Conservation (phyloP, 92 coral and sea anemone genomes). For the Scolanthus callimorphus region DNA sequence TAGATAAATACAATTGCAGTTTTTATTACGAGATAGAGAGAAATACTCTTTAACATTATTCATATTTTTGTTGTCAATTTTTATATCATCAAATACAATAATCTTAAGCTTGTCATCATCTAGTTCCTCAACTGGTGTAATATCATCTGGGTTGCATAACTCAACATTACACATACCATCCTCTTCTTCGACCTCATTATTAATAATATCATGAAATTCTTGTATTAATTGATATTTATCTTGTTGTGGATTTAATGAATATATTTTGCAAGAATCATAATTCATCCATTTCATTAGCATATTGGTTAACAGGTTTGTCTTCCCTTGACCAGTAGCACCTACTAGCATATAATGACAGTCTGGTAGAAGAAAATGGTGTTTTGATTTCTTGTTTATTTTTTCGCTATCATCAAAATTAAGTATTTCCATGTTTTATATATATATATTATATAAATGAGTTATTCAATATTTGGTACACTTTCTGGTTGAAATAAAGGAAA, state of each 20-base stretch:
- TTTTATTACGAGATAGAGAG: constrained; percentile 11
- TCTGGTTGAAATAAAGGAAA: too few species aligned
- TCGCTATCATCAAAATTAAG: constrained; percentile 1
- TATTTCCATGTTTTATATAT: constrained; percentile 10
- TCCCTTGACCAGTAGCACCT: constrained; percentile 5
- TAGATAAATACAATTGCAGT: constrained; percentile 21
- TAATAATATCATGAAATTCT: constrained; percentile 8
- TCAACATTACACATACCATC: constrained; percentile 14
- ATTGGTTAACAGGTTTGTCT: constrained; percentile 8
- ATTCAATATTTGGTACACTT: constrained; percentile 25
- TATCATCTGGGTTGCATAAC: constrained; percentile 16
- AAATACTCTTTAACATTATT: constrained; percentile 25
- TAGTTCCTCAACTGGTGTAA: constrained; percentile 20
- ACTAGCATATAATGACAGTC: constrained; percentile 22
- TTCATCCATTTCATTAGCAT: constrained; percentile 14
- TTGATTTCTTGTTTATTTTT: background rate
- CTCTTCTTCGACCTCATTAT: constrained; percentile 1
- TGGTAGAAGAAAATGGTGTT: constrained; percentile 19
- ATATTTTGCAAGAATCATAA: constrained; percentile 8
- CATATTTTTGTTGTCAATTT: constrained; percentile 19
- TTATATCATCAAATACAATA: constrained; percentile 24
- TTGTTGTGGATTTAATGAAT: constrained; percentile 11
- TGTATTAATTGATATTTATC: constrained; percentile 26
- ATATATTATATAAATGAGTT: constrained; percentile 24
- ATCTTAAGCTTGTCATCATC: constrained; percentile 19